Base-by-base conservation (phyloP, 2,797 vertebrate genomes). In the Telmatherina bonti region DNA sequence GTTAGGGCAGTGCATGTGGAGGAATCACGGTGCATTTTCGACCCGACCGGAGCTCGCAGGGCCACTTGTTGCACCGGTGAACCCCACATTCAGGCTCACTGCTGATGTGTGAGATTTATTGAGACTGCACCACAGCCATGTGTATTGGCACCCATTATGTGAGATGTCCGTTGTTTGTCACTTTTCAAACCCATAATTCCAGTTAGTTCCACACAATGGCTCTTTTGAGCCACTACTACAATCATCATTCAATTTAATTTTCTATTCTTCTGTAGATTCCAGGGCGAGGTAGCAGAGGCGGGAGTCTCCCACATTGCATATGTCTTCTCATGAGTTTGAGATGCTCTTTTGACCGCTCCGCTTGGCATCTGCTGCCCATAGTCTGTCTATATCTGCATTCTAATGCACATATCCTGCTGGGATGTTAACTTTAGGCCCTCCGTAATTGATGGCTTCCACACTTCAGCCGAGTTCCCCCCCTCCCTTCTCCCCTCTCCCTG, bases 401-500 rank as follows among this genome's bases (percentile, higher is more conserved):
- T 93, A 93, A 94, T 92, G 93, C 89, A 67, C 79, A 70, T 82
- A 83, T 86, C 93, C 93, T 90, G 93, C 93, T 93, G 92, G 87
- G 93, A 92, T 91, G 91, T 92, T 94, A 93, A 93, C 93, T 94
- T 93, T 93, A 90, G 90, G 90, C 89, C 90, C 83, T 90, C 87
- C 61, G 88, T 94, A 94, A 94, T 93, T 94, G 94, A 94, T 94
- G 94, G 93, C 94, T 94, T 94, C 94, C 94, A 94, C 94, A 94
- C 94, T 94, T 94, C 94, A 91, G 90, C 88, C 74, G 82, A 83
- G 83, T 62, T 9, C 67, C 84, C 67, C 83, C 85, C 84, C 52
- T 3, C 36, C 75, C 74, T 67, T 67, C 73, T 79, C 77, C 80
- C 83, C 84, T 91, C 88, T 86, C 85, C 87, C 82, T 81, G 84